A percentile compares a stretch with the other conserved stretches of the same genome.
Conservation (phyloP, 2,113 vertebrate species). For the Peucedramus taeniatus region DNA sequence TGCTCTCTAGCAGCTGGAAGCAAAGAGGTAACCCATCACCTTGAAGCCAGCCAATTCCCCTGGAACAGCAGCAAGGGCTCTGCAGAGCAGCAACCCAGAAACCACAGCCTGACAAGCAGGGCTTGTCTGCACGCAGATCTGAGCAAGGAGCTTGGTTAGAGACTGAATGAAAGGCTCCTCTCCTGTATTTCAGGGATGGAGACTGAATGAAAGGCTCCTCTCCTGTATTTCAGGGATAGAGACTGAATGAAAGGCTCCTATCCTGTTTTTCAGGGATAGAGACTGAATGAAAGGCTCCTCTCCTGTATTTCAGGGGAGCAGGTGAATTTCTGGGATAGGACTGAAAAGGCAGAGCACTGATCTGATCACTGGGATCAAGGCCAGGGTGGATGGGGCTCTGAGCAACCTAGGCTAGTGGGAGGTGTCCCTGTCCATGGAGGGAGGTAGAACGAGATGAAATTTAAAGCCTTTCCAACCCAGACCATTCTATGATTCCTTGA, state of each 20-base stretch:
- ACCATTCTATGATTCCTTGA: background rate
- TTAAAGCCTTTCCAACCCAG: background rate
- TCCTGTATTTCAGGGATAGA: background rate
- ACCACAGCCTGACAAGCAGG: background rate
- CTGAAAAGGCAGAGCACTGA: background rate
- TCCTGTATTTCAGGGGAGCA: background rate
- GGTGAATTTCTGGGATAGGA: background rate
- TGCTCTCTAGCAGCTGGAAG: background rate
- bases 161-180: background rate
- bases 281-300: background rate
- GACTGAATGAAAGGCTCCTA: background rate
- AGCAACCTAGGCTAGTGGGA: background rate
- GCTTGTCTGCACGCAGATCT: background rate
- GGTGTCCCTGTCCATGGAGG: background rate
- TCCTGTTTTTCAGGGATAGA: background rate
- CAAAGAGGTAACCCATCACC: background rate
- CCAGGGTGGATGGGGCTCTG: background rate
- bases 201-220: background rate
- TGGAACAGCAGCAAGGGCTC: background rate
- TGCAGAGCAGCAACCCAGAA: constrained; percentile 9
- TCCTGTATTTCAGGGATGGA: background rate
- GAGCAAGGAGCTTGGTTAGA: background rate
- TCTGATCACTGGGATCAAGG: background rate
- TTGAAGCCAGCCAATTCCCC: background rate
- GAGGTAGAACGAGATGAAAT: rapidly evolving